Evolutionary conservation across 2,888 invertebrate species (phyloP).

Genomic region (Andricus quercusramuli): DNA sequence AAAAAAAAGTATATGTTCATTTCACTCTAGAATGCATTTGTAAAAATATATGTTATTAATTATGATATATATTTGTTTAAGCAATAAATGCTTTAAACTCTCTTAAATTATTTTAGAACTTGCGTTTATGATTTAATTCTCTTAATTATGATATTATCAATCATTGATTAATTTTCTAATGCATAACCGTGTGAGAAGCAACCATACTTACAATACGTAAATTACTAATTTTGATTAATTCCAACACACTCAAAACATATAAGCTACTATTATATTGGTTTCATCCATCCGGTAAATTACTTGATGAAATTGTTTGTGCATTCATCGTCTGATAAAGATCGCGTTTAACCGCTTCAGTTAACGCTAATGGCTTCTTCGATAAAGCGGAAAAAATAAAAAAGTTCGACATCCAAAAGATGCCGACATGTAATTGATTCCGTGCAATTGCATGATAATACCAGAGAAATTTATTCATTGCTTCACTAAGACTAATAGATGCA

Average conservation of each 20-base stretch:
- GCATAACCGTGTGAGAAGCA: background rate
- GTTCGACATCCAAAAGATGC: conserved; percentile 3
- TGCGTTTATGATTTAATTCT: background rate
- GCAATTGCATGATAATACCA: background rate
- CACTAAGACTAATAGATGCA: too few species aligned
- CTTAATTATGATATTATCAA: background rate
- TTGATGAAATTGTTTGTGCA: conserved; percentile 16
- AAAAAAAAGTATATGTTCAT: too few species aligned
- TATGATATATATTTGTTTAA: too few species aligned
- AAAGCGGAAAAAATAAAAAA: conserved; percentile 11
- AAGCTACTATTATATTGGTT: background rate
- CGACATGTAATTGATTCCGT: background rate
- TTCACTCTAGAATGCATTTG: too few species aligned
- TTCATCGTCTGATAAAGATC: conserved; percentile 11
- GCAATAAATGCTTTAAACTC: too few species aligned
- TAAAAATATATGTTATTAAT: too few species aligned
- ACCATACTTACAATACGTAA: conserved; percentile 22
- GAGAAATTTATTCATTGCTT: background rate
- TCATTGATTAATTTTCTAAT: background rate
- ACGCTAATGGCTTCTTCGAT: conserved; percentile 17
- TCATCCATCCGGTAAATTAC: conserved; percentile 21
- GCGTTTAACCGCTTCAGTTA: conserved; percentile 1
- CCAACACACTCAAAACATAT: background rate
- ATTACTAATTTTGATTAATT: conserved; percentile 22
- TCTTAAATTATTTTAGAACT: too few species aligned